Evolutionary conservation across 2,888 invertebrate genomes (phyloP).

Genomic region (Nipponacmea schrenckii): DNA sequence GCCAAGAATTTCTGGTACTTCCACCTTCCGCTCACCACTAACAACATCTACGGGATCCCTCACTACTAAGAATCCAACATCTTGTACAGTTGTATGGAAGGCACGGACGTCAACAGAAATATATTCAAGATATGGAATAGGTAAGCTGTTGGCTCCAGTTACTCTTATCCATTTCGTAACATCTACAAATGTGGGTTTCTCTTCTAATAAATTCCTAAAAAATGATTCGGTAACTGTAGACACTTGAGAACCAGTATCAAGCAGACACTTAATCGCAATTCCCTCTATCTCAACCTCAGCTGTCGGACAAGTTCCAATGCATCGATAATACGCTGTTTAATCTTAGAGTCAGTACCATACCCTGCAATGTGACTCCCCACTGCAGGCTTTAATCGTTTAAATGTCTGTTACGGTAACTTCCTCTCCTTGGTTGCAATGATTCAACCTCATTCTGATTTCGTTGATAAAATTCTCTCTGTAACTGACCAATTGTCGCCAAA

Average conservation of each 20-base stretch:
- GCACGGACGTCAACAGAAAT: neutral
- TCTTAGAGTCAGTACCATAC: no score
- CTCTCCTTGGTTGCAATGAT: no score
- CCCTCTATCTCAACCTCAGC: neutral
- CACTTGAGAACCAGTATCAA: neutral
- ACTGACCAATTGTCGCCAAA: no score
- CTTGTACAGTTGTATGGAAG: neutral
- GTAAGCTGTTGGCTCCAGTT: constrained; percentile 1
- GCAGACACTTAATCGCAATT: neutral
- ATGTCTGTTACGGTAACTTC: no score
- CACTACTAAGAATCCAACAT: neutral
- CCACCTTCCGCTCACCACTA: constrained; percentile 1
- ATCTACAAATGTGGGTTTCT: neutral
- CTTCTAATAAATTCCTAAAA: neutral
- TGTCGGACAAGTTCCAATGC: neutral
- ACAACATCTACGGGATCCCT: neutral
- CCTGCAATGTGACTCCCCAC: no score
- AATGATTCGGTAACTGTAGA: neutral
- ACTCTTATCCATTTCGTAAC: neutral
- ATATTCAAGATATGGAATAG: neutral
- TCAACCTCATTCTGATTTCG: neutral
- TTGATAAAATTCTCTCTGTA: neutral
- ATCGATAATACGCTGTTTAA: no score
- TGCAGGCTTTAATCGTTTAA: no score
- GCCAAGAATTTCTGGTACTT: neutral